Evolutionary conservation across 2,888 invertebrate genomes (phyloP).

Genomic region (Caenorhabditis imperialis): DNA sequence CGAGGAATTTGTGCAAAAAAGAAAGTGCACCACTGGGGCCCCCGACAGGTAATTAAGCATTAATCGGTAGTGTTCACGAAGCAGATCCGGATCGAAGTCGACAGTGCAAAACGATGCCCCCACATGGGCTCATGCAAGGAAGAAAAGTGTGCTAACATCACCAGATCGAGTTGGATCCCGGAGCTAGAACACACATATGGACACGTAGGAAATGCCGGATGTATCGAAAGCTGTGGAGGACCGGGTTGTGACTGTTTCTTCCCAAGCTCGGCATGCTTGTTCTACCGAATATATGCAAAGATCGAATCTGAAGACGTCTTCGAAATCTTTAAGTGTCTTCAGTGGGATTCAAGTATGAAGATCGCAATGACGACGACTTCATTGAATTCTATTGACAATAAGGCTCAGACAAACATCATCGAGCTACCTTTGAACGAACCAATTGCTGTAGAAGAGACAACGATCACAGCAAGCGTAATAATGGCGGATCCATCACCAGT

Average conservation of each 20-base stretch:
- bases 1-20: no score
- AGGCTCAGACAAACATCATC: neutral
- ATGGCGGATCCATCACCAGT: conserved; percentile 7
- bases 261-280: conserved; percentile 15
- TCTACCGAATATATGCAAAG: conserved; percentile 20
- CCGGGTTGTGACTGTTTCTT: conserved; percentile 22
- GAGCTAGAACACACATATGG: conserved; percentile 6
- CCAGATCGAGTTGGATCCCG: neutral
- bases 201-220: conserved; percentile 6
- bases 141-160: conserved; percentile 12
- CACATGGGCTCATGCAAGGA: conserved; percentile 9
- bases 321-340: conserved; percentile 21
- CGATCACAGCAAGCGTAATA: neutral
- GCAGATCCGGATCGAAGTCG: neutral
- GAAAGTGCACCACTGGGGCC: no score
- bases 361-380: neutral
- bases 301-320: neutral
- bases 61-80: conserved; percentile 5
- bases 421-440: neutral
- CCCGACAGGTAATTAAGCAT: no score
- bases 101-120: conserved; percentile 21
- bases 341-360: neutral
- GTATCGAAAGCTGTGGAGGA: conserved; percentile 19
- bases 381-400: neutral
- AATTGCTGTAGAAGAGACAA: neutral